These are phyloP conservation scores for Melanotus villosus DNA, from an alignment of 2,888 invertebrate genomes.

Conservation along the genomic window DNA sequence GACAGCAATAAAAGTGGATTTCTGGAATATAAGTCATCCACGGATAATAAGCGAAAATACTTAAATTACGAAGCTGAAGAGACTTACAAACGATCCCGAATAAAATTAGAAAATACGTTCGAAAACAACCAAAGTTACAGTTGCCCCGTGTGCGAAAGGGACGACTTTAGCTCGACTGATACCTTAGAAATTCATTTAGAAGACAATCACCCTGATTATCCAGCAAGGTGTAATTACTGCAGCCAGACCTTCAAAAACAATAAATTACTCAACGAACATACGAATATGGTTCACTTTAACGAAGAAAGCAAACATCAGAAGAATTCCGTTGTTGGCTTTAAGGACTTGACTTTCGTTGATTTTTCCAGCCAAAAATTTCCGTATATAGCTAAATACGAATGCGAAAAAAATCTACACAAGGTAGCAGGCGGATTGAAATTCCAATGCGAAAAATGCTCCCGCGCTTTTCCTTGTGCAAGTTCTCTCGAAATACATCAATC, in stretches of 20 bases:
- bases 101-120: constrained; percentile 55
- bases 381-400: constrained; percentile 81
- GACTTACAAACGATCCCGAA: constrained; percentile 46
- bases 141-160: constrained; percentile 77
- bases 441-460: constrained; percentile 79
- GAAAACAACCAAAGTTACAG: constrained; percentile 61
- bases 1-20: constrained; percentile 33
- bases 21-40: constrained; percentile 35
- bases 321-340: constrained; percentile 76
- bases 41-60: constrained; percentile 59
- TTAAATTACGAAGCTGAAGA: constrained; percentile 56
- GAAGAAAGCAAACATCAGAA: constrained; percentile 57
- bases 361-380: constrained; percentile 86
- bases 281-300: constrained; percentile 73
- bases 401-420: constrained; percentile 78
- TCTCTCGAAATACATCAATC: constrained; percentile 79
- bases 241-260: constrained; percentile 81
- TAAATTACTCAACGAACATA: constrained; percentile 80
- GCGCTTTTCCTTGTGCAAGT: constrained; percentile 80
- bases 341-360: constrained; percentile 83
- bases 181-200: constrained; percentile 78
- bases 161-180: constrained; percentile 73
- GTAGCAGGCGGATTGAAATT: constrained; percentile 73
- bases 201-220: constrained; percentile 76
- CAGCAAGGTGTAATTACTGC: constrained; percentile 80